A percentile compares a stretch with the other conserved stretches of the same genome.
Conservation (phyloP, 1,140 invertebrate species). For the Drosophila willistoni region DNA sequence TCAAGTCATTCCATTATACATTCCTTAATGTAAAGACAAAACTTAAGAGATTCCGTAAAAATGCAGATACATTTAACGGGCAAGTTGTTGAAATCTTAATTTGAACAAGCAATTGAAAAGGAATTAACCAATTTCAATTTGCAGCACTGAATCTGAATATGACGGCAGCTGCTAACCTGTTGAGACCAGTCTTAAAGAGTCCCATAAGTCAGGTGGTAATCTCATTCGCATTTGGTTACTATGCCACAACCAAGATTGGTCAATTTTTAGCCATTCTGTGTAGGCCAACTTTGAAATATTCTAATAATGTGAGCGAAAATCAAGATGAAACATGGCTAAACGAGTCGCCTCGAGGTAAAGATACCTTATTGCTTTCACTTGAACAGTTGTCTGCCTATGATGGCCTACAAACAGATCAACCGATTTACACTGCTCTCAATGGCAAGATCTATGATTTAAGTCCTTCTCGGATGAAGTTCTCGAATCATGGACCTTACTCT, state of each 20-base stretch:
- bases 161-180: conserved; percentile 1
- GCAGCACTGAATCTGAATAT: conserved; percentile 25
- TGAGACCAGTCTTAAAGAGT: conserved; percentile 37
- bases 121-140: neutral
- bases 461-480: conserved; percentile 33
- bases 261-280: conserved; percentile 15
- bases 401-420: conserved; percentile 28
- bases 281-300: neutral
- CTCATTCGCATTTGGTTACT: conserved; percentile 55
- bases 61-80: conserved; percentile 14
- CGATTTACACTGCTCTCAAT: conserved; percentile 63
- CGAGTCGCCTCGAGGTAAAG: neutral
- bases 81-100: conserved; percentile 13
- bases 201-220: conserved; percentile 42
- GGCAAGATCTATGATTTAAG: conserved; percentile 63
- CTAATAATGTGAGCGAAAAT: neutral
- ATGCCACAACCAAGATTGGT: conserved; percentile 42
- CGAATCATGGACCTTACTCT: conserved; percentile 30
- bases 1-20: neutral
- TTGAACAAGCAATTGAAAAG: neutral
- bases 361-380: conserved; percentile 24
- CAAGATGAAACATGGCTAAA: neutral
- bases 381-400: conserved; percentile 41
- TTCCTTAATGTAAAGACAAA: neutral
- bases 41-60: neutral